Percentiles rank a stretch among this genome's conserved stretches.
Evolutionary conservation across 2,113 vertebrate genomes (phyloP).

Genomic region (Sphaerodactylus townsendi): DNA sequence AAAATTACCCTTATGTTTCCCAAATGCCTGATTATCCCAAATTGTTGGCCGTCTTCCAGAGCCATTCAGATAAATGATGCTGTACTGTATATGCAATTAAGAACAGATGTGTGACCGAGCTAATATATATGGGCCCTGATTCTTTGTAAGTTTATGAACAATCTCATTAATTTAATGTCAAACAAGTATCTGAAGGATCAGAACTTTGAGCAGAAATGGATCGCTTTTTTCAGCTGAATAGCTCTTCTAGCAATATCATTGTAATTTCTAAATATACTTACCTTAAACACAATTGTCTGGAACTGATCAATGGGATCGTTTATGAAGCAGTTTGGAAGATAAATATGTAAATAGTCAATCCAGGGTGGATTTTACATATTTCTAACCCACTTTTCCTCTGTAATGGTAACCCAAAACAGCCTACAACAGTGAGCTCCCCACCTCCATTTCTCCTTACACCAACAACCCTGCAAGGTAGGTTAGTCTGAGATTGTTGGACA

Average conservation of each 20-base stretch:
- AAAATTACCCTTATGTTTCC: slow-evolving; percentile 36
- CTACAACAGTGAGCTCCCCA: no score
- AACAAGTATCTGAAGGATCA: slow-evolving; percentile 7
- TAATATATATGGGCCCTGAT: slow-evolving; percentile 30
- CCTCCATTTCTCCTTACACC: no score
- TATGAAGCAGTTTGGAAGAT: background rate
- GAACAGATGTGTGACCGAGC: slow-evolving; percentile 32
- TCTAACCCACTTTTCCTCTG: no score
- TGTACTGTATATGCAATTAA: slow-evolving; percentile 37
- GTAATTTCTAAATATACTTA: background rate
- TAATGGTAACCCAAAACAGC: no score
- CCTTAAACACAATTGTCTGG: background rate
- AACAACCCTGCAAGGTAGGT: no score
- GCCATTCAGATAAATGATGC: slow-evolving; percentile 33
- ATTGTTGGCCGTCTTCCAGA: slow-evolving; percentile 26
- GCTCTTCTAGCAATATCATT: background rate
- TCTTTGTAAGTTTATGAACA: slow-evolving; percentile 25
- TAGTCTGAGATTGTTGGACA: no score
- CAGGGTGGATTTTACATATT: no score
- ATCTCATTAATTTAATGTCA: slow-evolving; percentile 12
- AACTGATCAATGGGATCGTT: background rate
- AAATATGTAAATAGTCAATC: background rate
- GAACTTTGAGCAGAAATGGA: background rate
- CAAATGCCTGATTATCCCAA: slow-evolving; percentile 30
- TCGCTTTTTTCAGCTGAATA: background rate